Evolutionary conservation across 1,140 invertebrate genomes (phyloP).

Genomic region (Leptestheria dahalacensis): DNA sequence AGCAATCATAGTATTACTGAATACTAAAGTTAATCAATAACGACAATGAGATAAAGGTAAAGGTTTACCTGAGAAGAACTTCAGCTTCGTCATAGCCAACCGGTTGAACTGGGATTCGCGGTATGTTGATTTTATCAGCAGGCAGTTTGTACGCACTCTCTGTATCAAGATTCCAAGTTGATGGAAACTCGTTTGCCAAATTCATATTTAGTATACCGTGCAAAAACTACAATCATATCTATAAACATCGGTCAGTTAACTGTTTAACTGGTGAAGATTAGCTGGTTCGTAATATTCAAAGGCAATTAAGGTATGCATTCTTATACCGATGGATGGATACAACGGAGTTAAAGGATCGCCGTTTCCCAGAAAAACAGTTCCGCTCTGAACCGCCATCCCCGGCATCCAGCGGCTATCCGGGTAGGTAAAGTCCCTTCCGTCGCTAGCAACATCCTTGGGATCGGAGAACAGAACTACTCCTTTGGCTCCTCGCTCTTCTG

Average conservation of each 20-base stretch:
- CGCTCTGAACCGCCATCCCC: conserved; percentile 28
- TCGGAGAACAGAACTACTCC: conserved; percentile 27
- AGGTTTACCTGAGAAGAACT: conserved; percentile 26
- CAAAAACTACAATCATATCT: too few relatives aligned
- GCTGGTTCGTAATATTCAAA: too few relatives aligned
- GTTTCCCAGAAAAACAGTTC: conserved; percentile 27
- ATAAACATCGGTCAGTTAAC: too few relatives aligned
- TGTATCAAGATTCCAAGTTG: conserved; percentile 5
- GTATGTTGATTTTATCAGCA: conserved; percentile 19
- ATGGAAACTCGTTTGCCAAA: too few relatives aligned
- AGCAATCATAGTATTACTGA: too few relatives aligned
- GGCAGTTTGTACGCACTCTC: conserved; percentile 14
- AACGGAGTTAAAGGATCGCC: conserved; percentile 35
- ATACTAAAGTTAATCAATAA: too few relatives aligned
- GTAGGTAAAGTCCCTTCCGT: conserved; percentile 23
- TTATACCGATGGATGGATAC: conserved; percentile 32
- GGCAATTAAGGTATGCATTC: too few relatives aligned
- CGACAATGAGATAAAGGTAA: too few relatives aligned
- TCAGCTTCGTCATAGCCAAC: conserved; percentile 30
- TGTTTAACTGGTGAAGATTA: too few relatives aligned
- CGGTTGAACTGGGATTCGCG: conserved; percentile 31
- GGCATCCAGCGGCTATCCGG: conserved; percentile 35
- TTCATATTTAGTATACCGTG: too few relatives aligned
- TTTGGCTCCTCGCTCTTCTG: conserved; percentile 19
- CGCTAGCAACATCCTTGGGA: conserved; percentile 31